Conservation (phyloP, 2,888 invertebrate genomes). For the Acanthosepion pharaonis region DNA sequence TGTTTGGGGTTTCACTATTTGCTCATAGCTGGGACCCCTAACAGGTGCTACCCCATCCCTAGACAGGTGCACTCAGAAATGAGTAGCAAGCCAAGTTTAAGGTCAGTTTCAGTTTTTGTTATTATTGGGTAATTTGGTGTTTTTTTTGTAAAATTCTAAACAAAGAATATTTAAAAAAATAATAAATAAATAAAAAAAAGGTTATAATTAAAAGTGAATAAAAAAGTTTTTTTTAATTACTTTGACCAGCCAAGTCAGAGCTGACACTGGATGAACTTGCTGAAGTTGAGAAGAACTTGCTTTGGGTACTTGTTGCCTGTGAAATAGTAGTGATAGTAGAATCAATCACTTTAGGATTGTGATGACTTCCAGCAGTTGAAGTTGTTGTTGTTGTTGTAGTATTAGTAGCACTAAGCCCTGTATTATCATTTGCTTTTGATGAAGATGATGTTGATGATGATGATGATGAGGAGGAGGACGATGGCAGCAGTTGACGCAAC, state of each 20-base stretch:
- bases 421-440: neutral
- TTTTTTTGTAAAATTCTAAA: no score
- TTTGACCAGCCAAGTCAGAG: neutral
- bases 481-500: neutral
- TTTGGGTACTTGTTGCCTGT: neutral
- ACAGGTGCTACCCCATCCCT: no score
- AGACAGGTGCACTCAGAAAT: no score
- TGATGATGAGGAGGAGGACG: neutral
- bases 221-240: neutral
- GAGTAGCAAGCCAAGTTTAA: no score
- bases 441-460: neutral
- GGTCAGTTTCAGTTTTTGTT: no score
- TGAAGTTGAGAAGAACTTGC: neutral
- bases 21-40: no score
- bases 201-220: neutral
- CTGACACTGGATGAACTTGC: neutral
- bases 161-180: no score
- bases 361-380: slow-evolving; percentile 24
- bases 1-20: no score
- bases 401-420: neutral
- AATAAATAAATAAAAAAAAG: no score
- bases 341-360: neutral
- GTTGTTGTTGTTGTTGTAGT: neutral
- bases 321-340: neutral
- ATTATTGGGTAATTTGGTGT: no score